Evolutionary conservation across 2,113 vertebrate species (phyloP).

Genomic region (Salvelinus fontinalis): DNA sequence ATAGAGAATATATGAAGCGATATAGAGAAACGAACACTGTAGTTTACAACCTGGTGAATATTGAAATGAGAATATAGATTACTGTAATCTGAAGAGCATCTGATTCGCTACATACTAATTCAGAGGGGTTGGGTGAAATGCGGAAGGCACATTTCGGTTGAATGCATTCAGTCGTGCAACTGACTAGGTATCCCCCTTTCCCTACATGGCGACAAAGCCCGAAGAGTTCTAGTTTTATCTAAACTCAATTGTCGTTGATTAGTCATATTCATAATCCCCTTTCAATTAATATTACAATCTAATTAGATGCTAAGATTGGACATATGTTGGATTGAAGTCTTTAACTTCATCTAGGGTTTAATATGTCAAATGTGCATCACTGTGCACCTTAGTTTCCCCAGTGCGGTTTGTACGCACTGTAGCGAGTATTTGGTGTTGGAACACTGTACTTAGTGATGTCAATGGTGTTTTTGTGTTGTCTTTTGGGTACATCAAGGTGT

Average conservation of each 20-base stretch:
- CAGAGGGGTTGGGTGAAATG: no score
- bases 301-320: not conserved
- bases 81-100: no score
- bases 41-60: not conserved
- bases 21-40: not conserved
- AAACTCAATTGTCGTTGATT: not conserved
- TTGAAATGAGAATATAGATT: no score
- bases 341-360: not conserved
- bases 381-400: not conserved
- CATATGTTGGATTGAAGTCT: conserved; percentile 1
- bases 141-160: no score
- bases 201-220: not conserved
- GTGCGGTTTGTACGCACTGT: conserved; percentile 24
- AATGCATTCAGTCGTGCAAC: no score
- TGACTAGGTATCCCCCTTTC: no score
- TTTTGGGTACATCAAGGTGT: not conserved
- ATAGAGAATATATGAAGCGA: not conserved
- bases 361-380: conserved; percentile 25
- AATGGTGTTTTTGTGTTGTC: conserved; percentile 16
- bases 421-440: conserved; percentile 27
- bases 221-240: no score
- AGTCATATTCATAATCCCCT: not conserved
- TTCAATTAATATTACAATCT: not conserved
- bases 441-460: not conserved
- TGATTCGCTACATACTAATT: not conserved